Conservation (phyloP, 2,888 invertebrate species). For the Drosophila quinaria region DNA sequence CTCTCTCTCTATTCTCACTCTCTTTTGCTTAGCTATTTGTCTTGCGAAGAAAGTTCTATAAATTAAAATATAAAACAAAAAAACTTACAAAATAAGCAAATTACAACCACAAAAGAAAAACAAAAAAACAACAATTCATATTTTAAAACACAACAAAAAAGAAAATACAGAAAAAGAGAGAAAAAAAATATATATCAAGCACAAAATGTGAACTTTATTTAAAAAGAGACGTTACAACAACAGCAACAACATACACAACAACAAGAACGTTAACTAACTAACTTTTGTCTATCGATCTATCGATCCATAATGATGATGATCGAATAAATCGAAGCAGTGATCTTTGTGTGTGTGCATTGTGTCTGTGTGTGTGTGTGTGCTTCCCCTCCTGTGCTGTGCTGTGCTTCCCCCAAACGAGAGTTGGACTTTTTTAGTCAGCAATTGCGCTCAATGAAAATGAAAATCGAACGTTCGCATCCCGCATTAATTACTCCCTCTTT, state of each 20-base stretch:
- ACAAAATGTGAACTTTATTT: constrained; percentile 77
- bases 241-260: constrained; percentile 54
- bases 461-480: constrained; percentile 11
- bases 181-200: constrained; percentile 57
- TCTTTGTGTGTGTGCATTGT: constrained; percentile 32
- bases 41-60: constrained; percentile 49
- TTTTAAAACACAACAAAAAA: constrained; percentile 46
- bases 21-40: constrained; percentile 55
- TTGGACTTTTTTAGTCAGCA: constrained; percentile 45
- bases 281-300: neutral
- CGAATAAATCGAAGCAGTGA: constrained; percentile 50
- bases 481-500: constrained; percentile 4
- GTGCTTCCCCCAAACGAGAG: constrained; percentile 61
- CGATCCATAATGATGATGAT: neutral
- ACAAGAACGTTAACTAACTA: constrained; percentile 57
- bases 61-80: constrained; percentile 34
- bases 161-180: constrained; percentile 70
- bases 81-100: constrained; percentile 66
- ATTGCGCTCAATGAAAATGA: constrained; percentile 20
- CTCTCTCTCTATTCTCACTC: constrained; percentile 21
- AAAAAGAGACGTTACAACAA: constrained; percentile 57
- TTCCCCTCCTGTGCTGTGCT: constrained; percentile 39
- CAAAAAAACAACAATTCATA: constrained; percentile 30
- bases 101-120: constrained; percentile 31
- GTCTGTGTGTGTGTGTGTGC: constrained; percentile 51